Evolutionary conservation across 2,888 invertebrate genomes (phyloP), one percentile per base, ranked within the genome.

Genomic region (Eupithecia insigniata): DNA sequence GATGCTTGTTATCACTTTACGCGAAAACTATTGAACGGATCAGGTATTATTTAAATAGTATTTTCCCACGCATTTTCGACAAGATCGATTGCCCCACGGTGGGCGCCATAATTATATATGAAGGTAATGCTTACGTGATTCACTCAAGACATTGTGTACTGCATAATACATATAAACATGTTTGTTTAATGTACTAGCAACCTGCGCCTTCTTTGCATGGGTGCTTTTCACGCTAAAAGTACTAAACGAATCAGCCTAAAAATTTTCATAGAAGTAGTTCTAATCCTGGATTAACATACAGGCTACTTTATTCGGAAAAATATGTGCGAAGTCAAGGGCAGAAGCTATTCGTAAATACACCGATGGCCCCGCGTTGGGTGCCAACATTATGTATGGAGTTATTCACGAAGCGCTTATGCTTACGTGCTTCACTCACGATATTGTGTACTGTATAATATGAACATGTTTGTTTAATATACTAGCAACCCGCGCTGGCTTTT

Each of bases 61-160:
- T n/a, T n/a, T n/a, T n/a, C n/a, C n/a, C n/a, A n/a, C n/a, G n/a
- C n/a, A n/a, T n/a, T n/a, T n/a, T n/a, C n/a, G n/a, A n/a, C n/a
- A n/a, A n/a, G n/a, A n/a, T n/a, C 5, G 30, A 30, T 34, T 34
- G 34, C 34, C 34, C 73, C 73, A 28, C 26, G 67, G 46, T 68
- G 70, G 70, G 73, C 68, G 73, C 73, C 68, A 73, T 70, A 51
- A 26, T 71, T 71, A 71, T 66, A 66, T 66, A 74, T 71, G 70
- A 43, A 51, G 43, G 66, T 69, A 64, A 58, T 36, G 39, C n/a
- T 67, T 62, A 61, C 60, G 60, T 55, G 43, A 67, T 58, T 64
- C 51, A 69, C 69, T 34, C 62, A 34, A 43, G 22, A 58, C 58
- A 58, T n/a, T 58, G 28, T 16, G 28, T 58, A 58, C 28, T 36